Evolutionary conservation across 2,888 invertebrate species (phyloP).

Genomic region (Diaphora mendica): DNA sequence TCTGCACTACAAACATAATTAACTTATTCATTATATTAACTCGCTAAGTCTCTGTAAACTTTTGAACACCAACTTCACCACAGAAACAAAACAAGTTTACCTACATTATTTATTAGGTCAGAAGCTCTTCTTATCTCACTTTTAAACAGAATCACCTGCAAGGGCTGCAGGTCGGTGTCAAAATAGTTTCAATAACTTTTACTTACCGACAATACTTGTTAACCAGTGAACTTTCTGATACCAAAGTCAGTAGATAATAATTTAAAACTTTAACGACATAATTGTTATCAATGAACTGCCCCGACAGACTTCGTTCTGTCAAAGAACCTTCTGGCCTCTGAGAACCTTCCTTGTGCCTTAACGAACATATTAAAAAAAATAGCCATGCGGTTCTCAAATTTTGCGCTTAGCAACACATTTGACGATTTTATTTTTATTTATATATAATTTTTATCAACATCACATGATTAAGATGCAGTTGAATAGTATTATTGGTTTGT

Average conservation of each 20-base stretch:
- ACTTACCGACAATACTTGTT: neutral
- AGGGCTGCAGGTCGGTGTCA: neutral
- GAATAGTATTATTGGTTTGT: neutral
- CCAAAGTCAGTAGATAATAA: too few relatives aligned
- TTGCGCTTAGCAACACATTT: too few relatives aligned
- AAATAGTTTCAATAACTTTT: neutral
- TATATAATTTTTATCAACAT: too few relatives aligned
- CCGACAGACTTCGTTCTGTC: too few relatives aligned
- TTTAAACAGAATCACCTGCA: neutral
- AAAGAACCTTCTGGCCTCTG: too few relatives aligned
- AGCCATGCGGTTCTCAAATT: too few relatives aligned
- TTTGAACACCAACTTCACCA: neutral
- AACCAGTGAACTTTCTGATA: neutral
- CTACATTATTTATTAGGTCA: neutral
- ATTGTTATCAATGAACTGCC: too few relatives aligned
- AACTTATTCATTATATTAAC: neutral
- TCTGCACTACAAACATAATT: neutral
- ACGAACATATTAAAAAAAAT: too few relatives aligned
- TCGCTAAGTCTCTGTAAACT: neutral
- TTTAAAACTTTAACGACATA: neutral
- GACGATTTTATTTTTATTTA: too few relatives aligned
- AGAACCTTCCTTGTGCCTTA: too few relatives aligned
- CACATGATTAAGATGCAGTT: neutral
- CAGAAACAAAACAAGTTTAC: neutral
- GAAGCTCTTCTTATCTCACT: neutral